Base-by-base conservation (phyloP, 2,797 vertebrate genomes). In the Cossypha dichroa region DNA sequence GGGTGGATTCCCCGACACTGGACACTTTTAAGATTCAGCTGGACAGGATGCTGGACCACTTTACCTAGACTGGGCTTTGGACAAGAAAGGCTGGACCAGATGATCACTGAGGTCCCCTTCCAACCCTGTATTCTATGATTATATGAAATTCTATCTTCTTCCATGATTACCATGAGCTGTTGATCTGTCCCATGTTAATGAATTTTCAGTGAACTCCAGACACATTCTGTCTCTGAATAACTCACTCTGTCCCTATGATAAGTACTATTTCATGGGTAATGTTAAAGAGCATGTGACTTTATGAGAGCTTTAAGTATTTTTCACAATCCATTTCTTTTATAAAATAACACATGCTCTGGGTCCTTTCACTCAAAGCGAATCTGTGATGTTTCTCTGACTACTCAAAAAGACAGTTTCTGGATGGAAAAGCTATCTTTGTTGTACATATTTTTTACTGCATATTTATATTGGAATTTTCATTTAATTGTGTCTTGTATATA, bases 1-100 rank as follows among this genome's bases (percentile, higher is more conserved):
- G 4, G 3, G 5, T 41, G 9, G 15, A 13, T 76, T 62, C 6
- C 4, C 11, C 2, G 1, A 15, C 14, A 43, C 3, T 41, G 34
- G 31, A 13, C 7, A 23, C 2, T 33, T 54, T 23, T 38, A 25
- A 43, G 15, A 49, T 38, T 55, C 56, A 76, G 5, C 11, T 82
- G n/a, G 16, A 33, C 5, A 18, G 28, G 9, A 23, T 43, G 16
- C 10, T 56, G n/a, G 22, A 49, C 31, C 13, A 38, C 17, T 41
- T 69, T 43, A 15, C 9, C 13, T 43, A 26, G 28, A 33, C 9
- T 56, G 16, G 13, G 8, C 1, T 69, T 69, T 76, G 75, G n/a
- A 36, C 23, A 38, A 22, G 13, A 33, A 56, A 45, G 5, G 5
- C 18, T 82, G 49, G 15, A 43, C 16, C 11, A 63, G 23, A 38